Conservation (phyloP, 2,113 vertebrate genomes). For the Puma concolor region DNA sequence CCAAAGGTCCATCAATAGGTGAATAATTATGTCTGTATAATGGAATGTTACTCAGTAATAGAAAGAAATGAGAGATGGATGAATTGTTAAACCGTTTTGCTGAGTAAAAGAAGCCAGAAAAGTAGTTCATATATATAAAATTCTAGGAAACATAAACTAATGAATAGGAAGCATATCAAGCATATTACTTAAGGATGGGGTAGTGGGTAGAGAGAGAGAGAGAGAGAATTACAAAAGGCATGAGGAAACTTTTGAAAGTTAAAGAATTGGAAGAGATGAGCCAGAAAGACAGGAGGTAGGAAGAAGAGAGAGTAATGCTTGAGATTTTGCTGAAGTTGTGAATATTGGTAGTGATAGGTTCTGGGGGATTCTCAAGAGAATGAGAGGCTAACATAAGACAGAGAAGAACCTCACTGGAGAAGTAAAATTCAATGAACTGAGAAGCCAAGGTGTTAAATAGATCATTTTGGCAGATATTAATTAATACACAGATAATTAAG, state of each 20-base stretch:
- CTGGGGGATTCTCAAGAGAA: not conserved
- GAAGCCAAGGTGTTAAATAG: not conserved
- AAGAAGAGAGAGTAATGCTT: not conserved
- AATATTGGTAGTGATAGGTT: not conserved
- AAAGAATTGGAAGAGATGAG: not conserved
- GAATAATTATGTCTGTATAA: not conserved
- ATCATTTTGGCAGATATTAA: not conserved
- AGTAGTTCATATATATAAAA: not conserved
- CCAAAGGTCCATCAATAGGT: not conserved
- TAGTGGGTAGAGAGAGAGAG: rapidly evolving
- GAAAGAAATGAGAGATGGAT: not conserved
- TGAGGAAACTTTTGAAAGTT: not conserved
- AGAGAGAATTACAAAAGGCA: not conserved
- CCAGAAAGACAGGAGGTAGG: not conserved
- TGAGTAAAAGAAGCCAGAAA: not conserved
- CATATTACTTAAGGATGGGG: not conserved
- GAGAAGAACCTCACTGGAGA: not conserved
- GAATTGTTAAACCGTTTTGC: not conserved
- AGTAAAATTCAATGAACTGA: not conserved
- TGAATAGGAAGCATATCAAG: not conserved
- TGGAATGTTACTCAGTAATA: not conserved
- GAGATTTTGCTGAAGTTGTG: not conserved
- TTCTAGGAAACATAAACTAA: not conserved
- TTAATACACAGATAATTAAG: not conserved
- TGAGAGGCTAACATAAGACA: not conserved